Conservation (phyloP, 2,797 vertebrate genomes). For the Taeniopygia guttata region DNA sequence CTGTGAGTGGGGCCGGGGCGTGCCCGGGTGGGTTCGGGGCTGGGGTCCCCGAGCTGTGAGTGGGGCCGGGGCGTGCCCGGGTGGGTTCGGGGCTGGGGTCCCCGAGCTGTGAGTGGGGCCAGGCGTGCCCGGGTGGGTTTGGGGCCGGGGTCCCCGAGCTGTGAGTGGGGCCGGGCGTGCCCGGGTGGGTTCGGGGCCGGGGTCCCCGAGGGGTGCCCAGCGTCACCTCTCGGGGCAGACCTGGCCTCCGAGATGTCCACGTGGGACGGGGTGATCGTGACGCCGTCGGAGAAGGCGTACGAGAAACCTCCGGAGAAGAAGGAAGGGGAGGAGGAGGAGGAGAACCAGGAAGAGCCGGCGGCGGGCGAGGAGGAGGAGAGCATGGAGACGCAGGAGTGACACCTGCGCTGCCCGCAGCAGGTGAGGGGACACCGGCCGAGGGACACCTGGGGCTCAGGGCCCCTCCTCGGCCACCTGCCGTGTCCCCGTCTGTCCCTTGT, state of each 20-base stretch:
- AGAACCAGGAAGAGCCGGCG: slow-evolving; percentile 87
- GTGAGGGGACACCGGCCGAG: background rate
- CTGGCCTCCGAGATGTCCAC: slow-evolving; percentile 94
- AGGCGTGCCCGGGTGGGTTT: background rate
- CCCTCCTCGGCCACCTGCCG: accelerated
- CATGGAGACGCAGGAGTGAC: slow-evolving; percentile 92
- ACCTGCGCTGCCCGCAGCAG: background rate
- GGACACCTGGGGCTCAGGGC: background rate
- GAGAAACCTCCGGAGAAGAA: slow-evolving; percentile 96
- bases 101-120: slow-evolving; percentile 83
- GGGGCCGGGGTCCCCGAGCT: too few species aligned
- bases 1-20: slow-evolving; percentile 76
- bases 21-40: slow-evolving; percentile 31
- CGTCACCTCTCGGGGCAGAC: slow-evolving; percentile 67
- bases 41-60: too few species aligned
- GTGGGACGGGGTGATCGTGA: slow-evolving; percentile 97
- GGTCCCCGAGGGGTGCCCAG: background rate
- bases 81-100: background rate
- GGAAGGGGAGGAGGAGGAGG: slow-evolving; percentile 95
- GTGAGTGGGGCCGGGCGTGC: too few species aligned
- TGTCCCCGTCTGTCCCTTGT: accelerated
- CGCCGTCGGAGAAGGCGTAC: slow-evolving; percentile 95
- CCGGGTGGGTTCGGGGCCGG: slow-evolving; percentile 15
- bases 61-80: too few species aligned
- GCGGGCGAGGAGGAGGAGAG: slow-evolving; percentile 91